These are phyloP conservation scores for Hormaphis cornu DNA, from an alignment of 1,140 invertebrate species.

Conservation along the genomic window DNA sequence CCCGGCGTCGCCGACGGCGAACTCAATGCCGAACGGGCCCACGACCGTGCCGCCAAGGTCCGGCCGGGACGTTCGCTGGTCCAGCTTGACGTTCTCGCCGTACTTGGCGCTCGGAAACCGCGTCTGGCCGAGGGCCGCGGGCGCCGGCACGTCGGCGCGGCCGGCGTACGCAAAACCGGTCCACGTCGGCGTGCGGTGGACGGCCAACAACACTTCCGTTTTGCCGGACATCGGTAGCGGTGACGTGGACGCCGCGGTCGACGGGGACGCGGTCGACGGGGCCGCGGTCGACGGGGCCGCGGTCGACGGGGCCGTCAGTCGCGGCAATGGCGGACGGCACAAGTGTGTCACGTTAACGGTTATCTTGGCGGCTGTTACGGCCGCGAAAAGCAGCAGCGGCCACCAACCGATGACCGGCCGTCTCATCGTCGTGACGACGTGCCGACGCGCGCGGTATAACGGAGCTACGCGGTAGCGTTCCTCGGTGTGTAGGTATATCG, in stretches of 20 bases:
- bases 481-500: too few relatives aligned
- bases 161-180: not conserved
- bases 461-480: too few relatives aligned
- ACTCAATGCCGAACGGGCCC: not conserved
- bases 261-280: not conserved
- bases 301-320: not conserved
- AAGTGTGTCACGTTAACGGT: conserved; percentile 5
- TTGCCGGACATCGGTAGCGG: too few relatives aligned
- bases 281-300: not conserved
- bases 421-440: not conserved
- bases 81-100: conserved; percentile 9
- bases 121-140: not conserved
- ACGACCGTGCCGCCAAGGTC: not conserved
- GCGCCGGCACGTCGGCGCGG: not conserved
- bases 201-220: not conserved
- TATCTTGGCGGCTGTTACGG: not conserved
- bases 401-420: not conserved
- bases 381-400: not conserved
- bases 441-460: too few relatives aligned
- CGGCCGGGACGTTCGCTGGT: not conserved
- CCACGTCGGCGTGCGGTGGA: not conserved
- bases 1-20: not conserved
- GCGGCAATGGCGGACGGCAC: not conserved
- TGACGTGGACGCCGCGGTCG: not conserved
- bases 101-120: not conserved